A percentile compares a stretch with the other conserved stretches of the same genome.
Evolutionary conservation across 2,797 vertebrate species (phyloP).

Genomic region (Lithobates sylvaticus): DNA sequence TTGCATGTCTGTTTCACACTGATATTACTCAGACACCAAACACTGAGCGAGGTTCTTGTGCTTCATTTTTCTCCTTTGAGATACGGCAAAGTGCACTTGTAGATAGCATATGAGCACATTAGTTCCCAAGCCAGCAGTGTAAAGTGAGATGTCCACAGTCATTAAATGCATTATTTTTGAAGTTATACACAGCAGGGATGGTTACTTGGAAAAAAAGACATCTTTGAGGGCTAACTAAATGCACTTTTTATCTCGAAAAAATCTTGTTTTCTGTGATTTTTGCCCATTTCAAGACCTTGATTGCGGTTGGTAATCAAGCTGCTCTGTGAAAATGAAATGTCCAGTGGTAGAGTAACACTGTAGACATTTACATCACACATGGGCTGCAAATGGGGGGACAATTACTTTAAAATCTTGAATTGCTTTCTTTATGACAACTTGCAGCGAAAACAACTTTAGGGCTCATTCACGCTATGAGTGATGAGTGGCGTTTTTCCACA

Average conservation of each 20-base stretch:
- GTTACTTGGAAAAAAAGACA: neutral
- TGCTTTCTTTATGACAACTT: too few species aligned
- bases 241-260: neutral
- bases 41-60: neutral
- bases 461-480: too few species aligned
- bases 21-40: constrained; percentile 15
- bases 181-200: neutral
- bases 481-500: too few species aligned
- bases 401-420: too few species aligned
- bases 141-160: constrained; percentile 15
- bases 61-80: constrained; percentile 26
- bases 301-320: neutral
- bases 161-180: constrained; percentile 27
- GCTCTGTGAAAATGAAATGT: neutral
- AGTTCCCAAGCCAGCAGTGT: neutral
- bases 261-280: neutral
- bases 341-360: neutral
- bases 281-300: neutral
- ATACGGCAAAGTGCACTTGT: constrained; percentile 7
- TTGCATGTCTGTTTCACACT: neutral
- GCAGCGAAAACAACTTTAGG: too few species aligned
- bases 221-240: neutral
- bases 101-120: constrained; percentile 38
- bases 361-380: too few species aligned
- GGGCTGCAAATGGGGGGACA: too few species aligned